Evolutionary conservation across 2,888 invertebrate species (phyloP), one percentile per base, ranked within the genome.

Genomic region (Chironomus tentans): DNA sequence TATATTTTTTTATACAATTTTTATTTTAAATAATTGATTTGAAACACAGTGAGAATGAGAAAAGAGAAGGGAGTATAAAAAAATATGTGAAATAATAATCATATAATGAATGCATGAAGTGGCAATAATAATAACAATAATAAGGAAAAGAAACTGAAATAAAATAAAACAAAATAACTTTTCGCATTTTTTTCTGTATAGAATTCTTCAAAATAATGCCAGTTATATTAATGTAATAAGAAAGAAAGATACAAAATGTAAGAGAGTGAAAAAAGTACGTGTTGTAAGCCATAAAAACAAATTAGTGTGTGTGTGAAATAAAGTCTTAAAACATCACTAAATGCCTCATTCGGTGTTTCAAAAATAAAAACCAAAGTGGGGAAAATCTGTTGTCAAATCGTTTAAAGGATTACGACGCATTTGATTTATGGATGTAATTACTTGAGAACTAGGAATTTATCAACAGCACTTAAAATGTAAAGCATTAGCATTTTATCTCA

Each of bases 231-330:
- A 18, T 56, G 56, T 15, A 56, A 56, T 15, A 18, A 15, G n/a
- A 15, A 18, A 15, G n/a, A 15, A 56, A 65, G 61, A 72, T 47
- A 47, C 24, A 71, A 50, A 47, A 18, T 18, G 56, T 15, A 15
- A 22, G 50, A 48, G 48, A 50, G 47, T 21, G 18, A 47, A 24
- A 56, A 72, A 72, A 61, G 7, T 28, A 24, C 62, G 50, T 72
- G 72, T 72, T 72, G 72, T 56, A 48, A 70, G 72, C 62, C 72
- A 72, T 72, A 72, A 72, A 72, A 72, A 21, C 62, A 72, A 61
- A 72, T 72, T 72, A 71, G 71, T 71, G 71, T 71, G 70, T 71
- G 70, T 70, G 70, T 38, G 38, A 38, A 47, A 70, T 50, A 50
- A 70, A 70, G 50, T 70, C 70, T 38, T 50, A 70, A 70, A 70